These are phyloP conservation scores for Yoshiicerus persimilis DNA, from an alignment of 1,140 invertebrate species.

Conservation along the genomic window DNA sequence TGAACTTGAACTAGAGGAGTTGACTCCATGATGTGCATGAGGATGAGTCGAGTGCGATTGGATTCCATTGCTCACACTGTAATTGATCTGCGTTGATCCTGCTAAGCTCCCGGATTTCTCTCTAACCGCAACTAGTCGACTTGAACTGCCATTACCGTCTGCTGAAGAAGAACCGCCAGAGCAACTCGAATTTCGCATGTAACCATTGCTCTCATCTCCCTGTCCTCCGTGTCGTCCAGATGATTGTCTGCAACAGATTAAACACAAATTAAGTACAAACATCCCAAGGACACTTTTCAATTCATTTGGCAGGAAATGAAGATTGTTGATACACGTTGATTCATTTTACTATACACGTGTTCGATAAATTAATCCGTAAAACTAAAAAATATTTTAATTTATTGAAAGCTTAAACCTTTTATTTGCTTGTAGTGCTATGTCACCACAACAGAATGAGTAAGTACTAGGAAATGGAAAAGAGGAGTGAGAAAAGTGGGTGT, in stretches of 20 bases:
- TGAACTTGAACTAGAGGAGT: conserved; percentile 3
- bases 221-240: not conserved
- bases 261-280: not conserved
- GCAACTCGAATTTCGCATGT: not conserved
- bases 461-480: too few species aligned
- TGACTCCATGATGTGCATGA: not conserved
- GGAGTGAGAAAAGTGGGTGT: not conserved
- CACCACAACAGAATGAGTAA: too few species aligned
- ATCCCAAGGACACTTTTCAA: not conserved
- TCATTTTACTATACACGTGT: too few species aligned
- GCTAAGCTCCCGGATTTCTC: conserved; percentile 29
- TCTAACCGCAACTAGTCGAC: conserved; percentile 8
- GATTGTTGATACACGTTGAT: too few species aligned
- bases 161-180: not conserved
- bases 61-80: conserved; percentile 20
- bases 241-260: not conserved
- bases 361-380: too few species aligned
- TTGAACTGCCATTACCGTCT: not conserved
- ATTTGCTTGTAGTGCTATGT: too few species aligned
- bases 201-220: not conserved
- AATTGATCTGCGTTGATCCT: conserved; percentile 16
- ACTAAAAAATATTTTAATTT: too few species aligned
- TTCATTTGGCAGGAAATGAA: too few species aligned
- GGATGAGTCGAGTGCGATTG: conserved; percentile 14
- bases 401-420: too few species aligned